Evolutionary conservation across 2,113 vertebrate species (phyloP).

Genomic region (Charadrius vociferus): DNA sequence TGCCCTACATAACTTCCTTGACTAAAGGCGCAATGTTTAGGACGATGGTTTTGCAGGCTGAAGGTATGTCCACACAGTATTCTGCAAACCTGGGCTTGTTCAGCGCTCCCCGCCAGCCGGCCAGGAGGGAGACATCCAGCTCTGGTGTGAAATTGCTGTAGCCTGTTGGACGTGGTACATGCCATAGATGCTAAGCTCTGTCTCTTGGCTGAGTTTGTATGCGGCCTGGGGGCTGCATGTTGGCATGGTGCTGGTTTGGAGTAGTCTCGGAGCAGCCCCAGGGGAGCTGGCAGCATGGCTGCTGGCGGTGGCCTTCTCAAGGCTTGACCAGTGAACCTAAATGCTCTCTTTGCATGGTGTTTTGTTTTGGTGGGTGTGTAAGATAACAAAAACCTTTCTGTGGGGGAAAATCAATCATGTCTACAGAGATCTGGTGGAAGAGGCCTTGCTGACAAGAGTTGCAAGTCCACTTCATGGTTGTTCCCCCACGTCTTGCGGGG

Average conservation of each 20-base stretch:
- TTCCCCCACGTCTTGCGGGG: rapidly evolving
- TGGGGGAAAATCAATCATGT: neutral
- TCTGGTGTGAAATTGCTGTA: neutral
- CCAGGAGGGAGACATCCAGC: neutral
- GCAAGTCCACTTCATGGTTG: rapidly evolving
- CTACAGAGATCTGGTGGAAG: neutral
- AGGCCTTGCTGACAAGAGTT: neutral
- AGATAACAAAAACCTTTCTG: neutral
- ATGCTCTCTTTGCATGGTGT: rapidly evolving
- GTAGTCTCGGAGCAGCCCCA: neutral
- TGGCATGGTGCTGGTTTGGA: neutral
- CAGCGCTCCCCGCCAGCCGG: neutral
- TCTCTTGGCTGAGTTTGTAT: neutral
- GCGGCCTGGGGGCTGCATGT: rapidly evolving
- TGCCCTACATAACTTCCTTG: neutral
- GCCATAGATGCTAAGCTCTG: neutral
- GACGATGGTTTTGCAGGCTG: neutral
- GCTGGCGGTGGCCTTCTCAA: neutral
- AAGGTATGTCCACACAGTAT: neutral
- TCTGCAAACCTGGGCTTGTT: neutral
- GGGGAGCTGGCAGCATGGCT: neutral
- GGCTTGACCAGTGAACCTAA: neutral
- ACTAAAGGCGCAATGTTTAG: neutral
- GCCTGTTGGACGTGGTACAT: neutral
- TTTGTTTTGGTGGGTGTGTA: neutral